A percentile compares a stretch with the other conserved stretches of the same genome.
These are phyloP conservation scores for Eulemur coronatus DNA, from an alignment of 2,797 vertebrate genomes.

Conservation along the genomic window DNA sequence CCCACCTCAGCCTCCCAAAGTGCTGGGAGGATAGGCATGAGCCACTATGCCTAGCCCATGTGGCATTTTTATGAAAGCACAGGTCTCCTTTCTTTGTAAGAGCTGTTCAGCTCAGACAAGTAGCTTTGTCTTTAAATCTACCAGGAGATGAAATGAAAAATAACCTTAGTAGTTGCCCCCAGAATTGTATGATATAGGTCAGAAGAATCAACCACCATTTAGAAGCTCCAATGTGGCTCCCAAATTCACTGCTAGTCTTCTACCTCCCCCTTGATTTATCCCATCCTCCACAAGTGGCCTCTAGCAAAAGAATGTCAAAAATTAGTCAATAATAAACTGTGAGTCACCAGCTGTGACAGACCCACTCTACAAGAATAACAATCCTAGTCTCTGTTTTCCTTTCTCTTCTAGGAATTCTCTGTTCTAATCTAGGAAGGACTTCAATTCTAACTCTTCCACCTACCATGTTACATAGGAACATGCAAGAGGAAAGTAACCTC, in stretches of 20 bases:
- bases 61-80: neutral
- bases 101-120: neutral
- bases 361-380: neutral
- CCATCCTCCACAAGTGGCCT: neutral
- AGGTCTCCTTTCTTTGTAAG: neutral
- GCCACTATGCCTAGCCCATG: neutral
- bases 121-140: neutral
- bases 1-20: neutral
- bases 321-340: neutral
- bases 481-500: neutral
- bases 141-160: neutral
- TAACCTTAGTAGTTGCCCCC: no score
- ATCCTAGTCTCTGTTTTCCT: neutral
- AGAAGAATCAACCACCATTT: neutral
- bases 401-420: neutral
- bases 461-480: neutral
- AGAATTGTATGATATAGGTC: neutral
- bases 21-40: neutral
- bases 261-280: no score
- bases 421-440: neutral
- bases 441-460: neutral
- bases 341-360: neutral
- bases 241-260: neutral
- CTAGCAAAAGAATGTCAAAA: neutral
- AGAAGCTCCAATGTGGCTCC: neutral